phyloP scores from a whole-genome alignment of 2,113 vertebrate species.

The Glaucidium brasilianum region DNA sequence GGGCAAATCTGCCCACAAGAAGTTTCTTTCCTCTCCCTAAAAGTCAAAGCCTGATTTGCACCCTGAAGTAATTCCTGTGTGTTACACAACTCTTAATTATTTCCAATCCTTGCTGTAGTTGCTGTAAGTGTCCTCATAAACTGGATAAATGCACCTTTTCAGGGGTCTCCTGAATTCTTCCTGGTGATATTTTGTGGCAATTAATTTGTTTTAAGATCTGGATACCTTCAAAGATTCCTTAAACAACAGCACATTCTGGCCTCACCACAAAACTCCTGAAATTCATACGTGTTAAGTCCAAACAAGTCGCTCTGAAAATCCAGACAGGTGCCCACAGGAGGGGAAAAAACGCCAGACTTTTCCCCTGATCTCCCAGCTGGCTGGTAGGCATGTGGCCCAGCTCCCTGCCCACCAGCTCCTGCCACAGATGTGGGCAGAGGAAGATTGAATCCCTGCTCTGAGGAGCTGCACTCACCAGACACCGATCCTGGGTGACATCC shows the following conservation, averaged over 20 bases:
- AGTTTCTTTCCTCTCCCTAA: background rate
- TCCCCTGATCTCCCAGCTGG: background rate
- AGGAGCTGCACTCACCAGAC: background rate
- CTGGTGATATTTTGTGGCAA: background rate
- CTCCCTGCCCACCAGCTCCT: background rate
- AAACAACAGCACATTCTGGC: background rate
- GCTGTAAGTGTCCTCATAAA: background rate
- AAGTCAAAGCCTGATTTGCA: background rate
- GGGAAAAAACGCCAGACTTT: background rate
- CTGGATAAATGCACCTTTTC: background rate
- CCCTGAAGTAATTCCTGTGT: background rate
- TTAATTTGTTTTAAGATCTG: background rate
- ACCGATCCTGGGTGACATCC: background rate
- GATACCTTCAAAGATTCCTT: background rate
- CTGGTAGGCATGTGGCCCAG: background rate
- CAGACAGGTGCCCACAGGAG: background rate
- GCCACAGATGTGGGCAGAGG: background rate
- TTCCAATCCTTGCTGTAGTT: background rate
- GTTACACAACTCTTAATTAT: background rate
- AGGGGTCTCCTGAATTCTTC: background rate
- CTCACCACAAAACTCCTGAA: background rate
- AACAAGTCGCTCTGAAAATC: background rate
- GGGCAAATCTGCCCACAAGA: background rate
- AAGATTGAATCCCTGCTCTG: background rate
- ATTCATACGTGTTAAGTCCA: rapidly evolving